These are phyloP conservation scores for Vicugna pacos DNA, from an alignment of 2,113 vertebrate genomes.

Conservation along the genomic window DNA sequence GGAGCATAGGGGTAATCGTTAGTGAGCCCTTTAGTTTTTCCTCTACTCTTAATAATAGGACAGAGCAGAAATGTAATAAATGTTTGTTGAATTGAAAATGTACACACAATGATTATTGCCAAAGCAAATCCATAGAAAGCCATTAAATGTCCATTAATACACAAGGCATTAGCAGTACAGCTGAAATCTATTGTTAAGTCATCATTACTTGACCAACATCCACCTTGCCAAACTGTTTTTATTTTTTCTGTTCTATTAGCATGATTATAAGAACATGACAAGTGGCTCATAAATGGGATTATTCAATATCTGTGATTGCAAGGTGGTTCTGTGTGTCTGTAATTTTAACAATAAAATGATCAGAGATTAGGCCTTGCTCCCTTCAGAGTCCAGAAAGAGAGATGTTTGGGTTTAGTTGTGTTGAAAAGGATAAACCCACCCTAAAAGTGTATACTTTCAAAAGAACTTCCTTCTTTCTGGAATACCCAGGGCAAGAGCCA, in stretches of 20 bases:
- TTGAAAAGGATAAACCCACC: not conserved
- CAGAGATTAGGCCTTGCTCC: not conserved
- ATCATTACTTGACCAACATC: not conserved
- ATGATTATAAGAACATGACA: constrained; percentile 5
- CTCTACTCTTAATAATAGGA: not conserved
- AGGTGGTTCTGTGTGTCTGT: not conserved
- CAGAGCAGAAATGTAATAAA: not conserved
- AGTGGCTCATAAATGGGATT: constrained; percentile 3
- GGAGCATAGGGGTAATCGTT: not conserved
- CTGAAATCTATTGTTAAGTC: constrained; percentile 41
- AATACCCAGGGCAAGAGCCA: not conserved
- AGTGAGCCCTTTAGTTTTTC: not conserved
- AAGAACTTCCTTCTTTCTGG: not conserved
- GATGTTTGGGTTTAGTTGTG: constrained; percentile 6
- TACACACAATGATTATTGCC: constrained; percentile 7
- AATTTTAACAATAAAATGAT: constrained; percentile 41
- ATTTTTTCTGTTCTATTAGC: not conserved
- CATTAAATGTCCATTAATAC: constrained; percentile 59
- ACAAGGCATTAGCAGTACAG: constrained; percentile 7
- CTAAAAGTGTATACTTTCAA: not conserved
- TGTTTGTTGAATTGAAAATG: not conserved
- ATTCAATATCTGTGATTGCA: not conserved
- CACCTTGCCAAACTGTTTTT: not conserved
- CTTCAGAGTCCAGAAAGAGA: constrained; percentile 47
- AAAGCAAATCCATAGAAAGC: constrained; percentile 12